Base-by-base conservation (phyloP, 2,113 vertebrate genomes). In the Rhinogobius similis region DNA sequence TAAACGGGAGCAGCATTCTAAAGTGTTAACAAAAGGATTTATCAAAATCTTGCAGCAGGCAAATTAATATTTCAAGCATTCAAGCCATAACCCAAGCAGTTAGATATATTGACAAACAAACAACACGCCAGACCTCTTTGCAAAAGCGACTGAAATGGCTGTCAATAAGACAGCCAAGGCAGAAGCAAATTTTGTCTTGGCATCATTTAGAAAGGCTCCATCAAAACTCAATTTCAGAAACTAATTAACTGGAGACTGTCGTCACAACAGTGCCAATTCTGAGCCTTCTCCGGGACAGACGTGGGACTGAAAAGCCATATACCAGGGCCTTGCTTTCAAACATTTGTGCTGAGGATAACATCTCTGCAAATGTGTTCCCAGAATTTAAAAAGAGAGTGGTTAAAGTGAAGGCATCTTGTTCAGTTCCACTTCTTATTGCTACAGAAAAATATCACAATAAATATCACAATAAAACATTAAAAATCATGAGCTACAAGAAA, bases 171-270 rank as follows among this genome's bases (percentile, higher is more conserved):
- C 74, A 94, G 94, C 93, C 91, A 76, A 68, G 66, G 82, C 92
- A 95, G 95, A 96, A 97, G 96, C 96, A 96, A 96, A 96, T 96
- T 95, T 96, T 94, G 95, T 95, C 94, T 95, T 94, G 91, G 94
- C 95, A 96, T 98, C 96, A 94, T 97, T 97, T 98, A 95, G 94
- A 94, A 96, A 93, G 95, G 93, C 96, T 97, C 96, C 96, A 97
- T 98, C 96, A 98, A 98, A 99, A 98, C 95, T 95, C 96, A 94
- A 97, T 98, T 97, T 97, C 95, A 95, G 96, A 89, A 99, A 98
- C 95, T 97, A 98, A 98, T 99, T 98, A 98, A 96, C 97, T 96
- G 94, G 95, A 96, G 94, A 95, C 95, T 92, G 94, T 91, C 89
- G 93, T 95, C 94, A 96, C 95, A 93, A 94, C 95, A 91, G 82